These are phyloP conservation scores for Phalloptychus januarius DNA, from an alignment of 2,797 vertebrate species.

Conservation along the genomic window DNA sequence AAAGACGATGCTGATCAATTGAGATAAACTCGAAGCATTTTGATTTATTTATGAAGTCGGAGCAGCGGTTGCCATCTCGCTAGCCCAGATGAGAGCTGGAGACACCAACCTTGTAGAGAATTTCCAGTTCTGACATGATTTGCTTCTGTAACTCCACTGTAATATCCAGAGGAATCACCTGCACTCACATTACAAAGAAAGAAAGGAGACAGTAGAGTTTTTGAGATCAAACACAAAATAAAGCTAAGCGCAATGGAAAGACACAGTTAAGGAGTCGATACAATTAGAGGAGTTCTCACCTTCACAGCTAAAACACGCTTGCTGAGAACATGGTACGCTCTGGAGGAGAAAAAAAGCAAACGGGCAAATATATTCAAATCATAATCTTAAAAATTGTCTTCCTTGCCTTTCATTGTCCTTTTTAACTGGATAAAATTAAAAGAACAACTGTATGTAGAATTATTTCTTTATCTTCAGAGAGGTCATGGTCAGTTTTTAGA, in stretches of 20 bases:
- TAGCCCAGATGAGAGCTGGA: not conserved
- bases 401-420: not conserved
- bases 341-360: slow-evolving; percentile 59
- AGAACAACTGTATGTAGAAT: not conserved
- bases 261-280: not conserved
- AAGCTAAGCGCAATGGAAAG: not conserved
- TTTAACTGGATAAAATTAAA: not conserved
- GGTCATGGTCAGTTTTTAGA: not conserved
- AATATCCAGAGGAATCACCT: slow-evolving; percentile 98
- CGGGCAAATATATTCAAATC: not conserved
- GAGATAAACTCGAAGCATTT: not conserved
- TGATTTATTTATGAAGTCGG: not conserved
- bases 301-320: slow-evolving; percentile 95
- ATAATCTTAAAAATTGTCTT: not conserved
- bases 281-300: slow-evolving; percentile 78
- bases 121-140: slow-evolving; percentile 99
- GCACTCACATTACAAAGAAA: slow-evolving; percentile 27
- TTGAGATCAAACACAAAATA: slow-evolving; percentile 7
- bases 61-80: not conserved
- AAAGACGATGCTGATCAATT: slow-evolving; percentile 29
- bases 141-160: slow-evolving; percentile 97
- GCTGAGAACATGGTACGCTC: slow-evolving; percentile 92
- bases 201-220: not conserved
- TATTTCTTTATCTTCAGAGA: not conserved
- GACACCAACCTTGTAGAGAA: slow-evolving; percentile 93